Percentiles rank a stretch among this genome's conserved stretches.
These are phyloP conservation scores for Drosophila murphyi DNA, from an alignment of 1,140 invertebrate species.

Conservation along the genomic window DNA sequence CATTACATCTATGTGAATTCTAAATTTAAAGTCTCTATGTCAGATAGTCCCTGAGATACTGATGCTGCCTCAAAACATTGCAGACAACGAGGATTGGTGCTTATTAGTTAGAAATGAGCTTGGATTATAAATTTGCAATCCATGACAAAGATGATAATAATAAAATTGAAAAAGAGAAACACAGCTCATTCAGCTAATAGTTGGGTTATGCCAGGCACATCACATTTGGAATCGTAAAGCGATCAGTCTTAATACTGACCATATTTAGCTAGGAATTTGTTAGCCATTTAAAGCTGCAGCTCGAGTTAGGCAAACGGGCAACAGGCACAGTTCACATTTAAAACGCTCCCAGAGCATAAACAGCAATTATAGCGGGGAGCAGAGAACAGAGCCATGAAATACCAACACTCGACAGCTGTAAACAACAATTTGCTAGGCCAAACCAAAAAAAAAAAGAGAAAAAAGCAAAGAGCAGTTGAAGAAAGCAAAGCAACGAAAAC, in stretches of 20 bases:
- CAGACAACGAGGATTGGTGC: no score
- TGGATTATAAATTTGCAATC: no score
- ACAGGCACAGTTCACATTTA: constrained; percentile 50
- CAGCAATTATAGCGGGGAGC: constrained; percentile 73
- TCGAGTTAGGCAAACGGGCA: constrained; percentile 16
- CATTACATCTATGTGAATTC: no score
- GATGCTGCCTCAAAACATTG: no score
- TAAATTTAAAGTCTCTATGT: no score
- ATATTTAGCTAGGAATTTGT: constrained; percentile 39
- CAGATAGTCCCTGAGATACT: no score
- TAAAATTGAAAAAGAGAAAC: not conserved
- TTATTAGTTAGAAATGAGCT: no score
- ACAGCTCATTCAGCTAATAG: constrained; percentile 12
- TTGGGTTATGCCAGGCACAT: constrained; percentile 1
- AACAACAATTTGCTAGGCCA: constrained; percentile 73
- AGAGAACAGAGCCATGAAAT: constrained; percentile 74
- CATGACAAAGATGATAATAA: not conserved
- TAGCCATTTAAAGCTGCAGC: constrained; percentile 36
- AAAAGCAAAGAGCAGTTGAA: constrained; percentile 7
- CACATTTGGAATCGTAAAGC: constrained; percentile 33
- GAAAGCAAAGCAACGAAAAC: constrained; percentile 33
- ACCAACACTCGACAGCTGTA: constrained; percentile 79
- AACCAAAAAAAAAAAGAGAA: not conserved
- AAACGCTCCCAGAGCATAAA: constrained; percentile 71
- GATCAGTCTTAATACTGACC: constrained; percentile 41